phyloP scores from a whole-genome alignment of 2,113 vertebrate genomes.

The Mustela lutreola region DNA sequence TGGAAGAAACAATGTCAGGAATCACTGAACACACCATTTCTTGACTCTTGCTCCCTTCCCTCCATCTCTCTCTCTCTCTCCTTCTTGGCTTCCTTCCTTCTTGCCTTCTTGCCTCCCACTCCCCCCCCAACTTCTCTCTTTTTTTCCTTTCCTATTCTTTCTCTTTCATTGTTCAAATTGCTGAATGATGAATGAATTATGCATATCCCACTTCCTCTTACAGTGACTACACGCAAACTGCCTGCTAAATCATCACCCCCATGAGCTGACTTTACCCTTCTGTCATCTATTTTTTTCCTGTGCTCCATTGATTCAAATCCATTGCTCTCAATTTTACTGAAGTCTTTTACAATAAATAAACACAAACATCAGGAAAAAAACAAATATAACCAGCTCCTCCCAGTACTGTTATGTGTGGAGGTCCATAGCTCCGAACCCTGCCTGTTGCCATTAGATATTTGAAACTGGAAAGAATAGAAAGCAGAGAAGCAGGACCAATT shows the following conservation, averaged over 20 bases:
- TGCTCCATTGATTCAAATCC: background rate
- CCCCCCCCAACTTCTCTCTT: accelerated
- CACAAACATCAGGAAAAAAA: background rate
- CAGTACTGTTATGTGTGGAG: background rate
- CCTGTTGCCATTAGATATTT: background rate
- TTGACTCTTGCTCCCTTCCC: background rate
- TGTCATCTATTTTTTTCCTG: background rate
- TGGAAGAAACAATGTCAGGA: background rate
- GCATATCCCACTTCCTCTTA: background rate
- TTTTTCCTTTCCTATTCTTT: background rate
- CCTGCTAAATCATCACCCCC: background rate
- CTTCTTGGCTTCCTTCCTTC: accelerated
- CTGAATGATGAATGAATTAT: background rate
- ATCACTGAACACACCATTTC: background rate
- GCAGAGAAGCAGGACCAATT: background rate
- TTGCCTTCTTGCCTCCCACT: background rate
- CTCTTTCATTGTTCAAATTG: background rate
- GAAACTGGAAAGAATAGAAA: background rate
- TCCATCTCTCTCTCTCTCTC: accelerated
- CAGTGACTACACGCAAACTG: background rate
- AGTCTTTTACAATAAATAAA: background rate
- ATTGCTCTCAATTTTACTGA: background rate
- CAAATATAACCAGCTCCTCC: background rate
- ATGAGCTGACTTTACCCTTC: background rate
- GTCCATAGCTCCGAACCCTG: background rate